A percentile compares a stretch with the other conserved stretches of the same genome.
Evolutionary conservation across 1,140 invertebrate species (phyloP).

Genomic region (Subanguina moxae): DNA sequence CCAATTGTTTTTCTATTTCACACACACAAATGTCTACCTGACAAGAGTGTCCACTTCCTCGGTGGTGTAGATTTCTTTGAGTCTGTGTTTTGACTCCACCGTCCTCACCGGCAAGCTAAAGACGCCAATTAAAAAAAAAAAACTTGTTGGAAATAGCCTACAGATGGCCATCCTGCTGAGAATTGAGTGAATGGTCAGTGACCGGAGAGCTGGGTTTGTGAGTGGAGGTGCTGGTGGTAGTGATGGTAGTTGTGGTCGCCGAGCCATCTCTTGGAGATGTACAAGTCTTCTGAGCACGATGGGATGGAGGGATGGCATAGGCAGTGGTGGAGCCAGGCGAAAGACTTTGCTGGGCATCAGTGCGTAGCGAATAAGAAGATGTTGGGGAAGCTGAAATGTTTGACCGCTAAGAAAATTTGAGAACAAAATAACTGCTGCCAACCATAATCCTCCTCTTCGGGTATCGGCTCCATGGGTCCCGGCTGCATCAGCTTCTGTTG

Average conservation of each 20-base stretch:
- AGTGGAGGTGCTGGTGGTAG: no score
- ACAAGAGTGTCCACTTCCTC: slow-evolving; percentile 35
- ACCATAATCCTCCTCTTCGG: slow-evolving; percentile 18
- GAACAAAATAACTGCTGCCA: background rate
- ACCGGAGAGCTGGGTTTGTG: no score
- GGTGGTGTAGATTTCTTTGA: slow-evolving; percentile 28
- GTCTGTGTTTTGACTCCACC: slow-evolving; percentile 26
- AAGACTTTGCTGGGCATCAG: background rate
- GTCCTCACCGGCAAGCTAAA: background rate
- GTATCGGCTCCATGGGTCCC: slow-evolving; percentile 14
- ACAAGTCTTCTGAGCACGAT: background rate
- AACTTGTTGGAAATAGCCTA: no score
- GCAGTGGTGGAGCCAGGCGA: background rate
- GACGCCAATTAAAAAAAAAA: background rate
- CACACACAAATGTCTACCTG: slow-evolving; percentile 18
- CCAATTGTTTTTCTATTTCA: background rate
- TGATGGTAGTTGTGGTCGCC: no score
- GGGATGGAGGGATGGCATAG: background rate
- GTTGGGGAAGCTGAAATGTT: background rate
- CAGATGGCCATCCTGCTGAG: no score
- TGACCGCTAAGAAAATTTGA: background rate
- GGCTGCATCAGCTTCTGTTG: no score
- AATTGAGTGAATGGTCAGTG: no score
- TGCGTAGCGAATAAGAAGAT: background rate
- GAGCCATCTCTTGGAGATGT: background rate